A percentile compares a stretch with the other conserved stretches of the same genome.
phyloP scores from a whole-genome alignment of 2,113 vertebrate species.

The Cyrtonyx montezumae region DNA sequence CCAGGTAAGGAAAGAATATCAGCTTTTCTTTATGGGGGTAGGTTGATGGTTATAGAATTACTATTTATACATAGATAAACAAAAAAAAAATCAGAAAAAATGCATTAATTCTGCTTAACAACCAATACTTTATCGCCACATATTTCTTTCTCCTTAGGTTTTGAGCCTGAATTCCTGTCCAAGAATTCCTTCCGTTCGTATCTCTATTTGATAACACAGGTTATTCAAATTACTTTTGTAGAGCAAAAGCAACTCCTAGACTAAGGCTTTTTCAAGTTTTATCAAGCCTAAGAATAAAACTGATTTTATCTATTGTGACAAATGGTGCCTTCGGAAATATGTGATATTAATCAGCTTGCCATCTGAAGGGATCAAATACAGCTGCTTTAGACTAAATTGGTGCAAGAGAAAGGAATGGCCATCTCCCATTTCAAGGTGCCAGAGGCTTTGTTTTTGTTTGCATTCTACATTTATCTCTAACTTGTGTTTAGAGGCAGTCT shows the following conservation, averaged over 20 bases:
- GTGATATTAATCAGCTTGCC: conserved; percentile 47
- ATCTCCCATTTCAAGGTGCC: conserved; percentile 48
- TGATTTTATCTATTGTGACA: conserved; percentile 47
- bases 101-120: neutral
- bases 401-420: neutral
- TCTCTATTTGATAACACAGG: neutral
- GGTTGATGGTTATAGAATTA: neutral
- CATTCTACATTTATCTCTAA: conserved; percentile 57
- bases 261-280: neutral
- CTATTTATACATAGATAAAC: neutral
- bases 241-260: conserved; percentile 4
- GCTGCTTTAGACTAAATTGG: neutral
- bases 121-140: neutral
- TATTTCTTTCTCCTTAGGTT: neutral
- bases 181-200: neutral
- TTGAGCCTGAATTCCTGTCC: neutral
- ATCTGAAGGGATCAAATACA: neutral
- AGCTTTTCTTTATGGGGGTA: neutral
- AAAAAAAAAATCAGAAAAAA: neutral
- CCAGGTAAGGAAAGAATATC: neutral
- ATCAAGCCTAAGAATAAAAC: neutral
- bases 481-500: conserved; percentile 29
- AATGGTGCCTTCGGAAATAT: conserved; percentile 32
- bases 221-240: neutral
- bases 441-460: conserved; percentile 66